Base-by-base conservation (phyloP, 2,797 vertebrate genomes). In the Trachops cirrhosus region DNA sequence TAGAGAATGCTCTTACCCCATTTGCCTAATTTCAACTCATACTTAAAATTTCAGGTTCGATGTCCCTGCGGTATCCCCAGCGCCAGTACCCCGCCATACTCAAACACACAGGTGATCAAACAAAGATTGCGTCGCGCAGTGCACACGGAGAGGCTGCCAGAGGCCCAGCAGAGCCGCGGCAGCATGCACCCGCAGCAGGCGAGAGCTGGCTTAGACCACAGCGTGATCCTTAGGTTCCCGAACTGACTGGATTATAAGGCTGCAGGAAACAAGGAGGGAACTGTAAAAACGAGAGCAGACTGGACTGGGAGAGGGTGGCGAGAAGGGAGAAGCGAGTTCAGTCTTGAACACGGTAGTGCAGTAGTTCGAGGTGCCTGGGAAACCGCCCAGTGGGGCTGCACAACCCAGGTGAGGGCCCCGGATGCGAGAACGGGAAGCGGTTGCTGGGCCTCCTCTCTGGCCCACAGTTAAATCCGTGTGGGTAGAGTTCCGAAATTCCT, bases 131-230 rank as follows among this genome's bases (percentile, higher is more conserved):
- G 0, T 21, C 57, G 3, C 0, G 12, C 57, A 2, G 16, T 0
- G 2, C 26, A 32, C 1, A 2, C 0, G 18, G 24, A 18, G 37
- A 15, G 52, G 1, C 1, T 2, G 0, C 22, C 18, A 16, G 26
- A 16, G 54, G 44, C 4, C 9, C 4, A 22, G 57, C 4, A 0
- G 29, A 24, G 26, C 18, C 0, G 21, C 9, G 9, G 32, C 1
- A 0, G 0, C 2, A 1, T 18, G 5, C 9, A 15, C 0, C 1
- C 22, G 26, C 2, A 6, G 22, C 44, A 62, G 59, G 59, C 1
- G 16, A 37, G 67, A 57, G 48, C 9, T 74, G 18, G 0, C 6
- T 1, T 18, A 82, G 62, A 29, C 46, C 32, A 15, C 0, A 50
- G 22, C 68, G 10, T 24, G 9, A 18, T 2, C 46, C 62, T 64